A percentile compares a stretch with the other conserved stretches of the same genome.
These are phyloP conservation scores for Actias luna DNA, from an alignment of 2,888 invertebrate genomes.

Conservation along the genomic window DNA sequence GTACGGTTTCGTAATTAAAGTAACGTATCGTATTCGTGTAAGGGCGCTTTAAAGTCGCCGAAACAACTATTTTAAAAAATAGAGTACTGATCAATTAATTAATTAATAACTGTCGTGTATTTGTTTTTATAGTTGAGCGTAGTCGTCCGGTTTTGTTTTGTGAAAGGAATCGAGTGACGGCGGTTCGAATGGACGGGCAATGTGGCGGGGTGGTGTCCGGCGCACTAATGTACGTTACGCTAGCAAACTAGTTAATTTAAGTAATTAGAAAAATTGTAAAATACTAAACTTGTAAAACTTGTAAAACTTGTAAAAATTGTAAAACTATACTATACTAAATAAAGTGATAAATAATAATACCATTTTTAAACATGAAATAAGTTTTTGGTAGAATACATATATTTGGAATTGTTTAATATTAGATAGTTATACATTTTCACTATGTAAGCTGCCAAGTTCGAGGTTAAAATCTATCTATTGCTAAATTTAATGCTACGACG, in stretches of 20 bases:
- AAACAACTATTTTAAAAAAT: neutral
- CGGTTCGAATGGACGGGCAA: conserved; percentile 54
- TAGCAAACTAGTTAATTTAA: conserved; percentile 24
- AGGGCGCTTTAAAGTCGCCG: neutral
- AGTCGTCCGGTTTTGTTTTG: conserved; percentile 81
- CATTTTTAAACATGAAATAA: too few species aligned
- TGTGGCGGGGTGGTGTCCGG: conserved; percentile 59
- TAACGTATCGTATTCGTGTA: neutral
- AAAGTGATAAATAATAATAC: too few species aligned
- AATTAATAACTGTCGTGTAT: conserved; percentile 14
- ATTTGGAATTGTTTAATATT: too few species aligned
- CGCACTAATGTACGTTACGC: conserved; percentile 56
- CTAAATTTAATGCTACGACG: too few species aligned
- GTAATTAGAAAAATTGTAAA: neutral
- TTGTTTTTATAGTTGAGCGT: conserved; percentile 26
- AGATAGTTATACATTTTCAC: too few species aligned
- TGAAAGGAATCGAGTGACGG: conserved; percentile 74
- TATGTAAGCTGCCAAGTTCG: too few species aligned
- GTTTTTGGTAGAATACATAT: too few species aligned
- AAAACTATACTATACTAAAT: too few species aligned
- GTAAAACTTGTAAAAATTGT: too few species aligned
- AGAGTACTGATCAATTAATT: neutral
- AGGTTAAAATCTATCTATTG: too few species aligned
- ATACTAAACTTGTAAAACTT: too few species aligned
- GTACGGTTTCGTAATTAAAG: neutral